phyloP scores from a whole-genome alignment of 1,140 invertebrate genomes.

The Elymnias hypermnestra region DNA sequence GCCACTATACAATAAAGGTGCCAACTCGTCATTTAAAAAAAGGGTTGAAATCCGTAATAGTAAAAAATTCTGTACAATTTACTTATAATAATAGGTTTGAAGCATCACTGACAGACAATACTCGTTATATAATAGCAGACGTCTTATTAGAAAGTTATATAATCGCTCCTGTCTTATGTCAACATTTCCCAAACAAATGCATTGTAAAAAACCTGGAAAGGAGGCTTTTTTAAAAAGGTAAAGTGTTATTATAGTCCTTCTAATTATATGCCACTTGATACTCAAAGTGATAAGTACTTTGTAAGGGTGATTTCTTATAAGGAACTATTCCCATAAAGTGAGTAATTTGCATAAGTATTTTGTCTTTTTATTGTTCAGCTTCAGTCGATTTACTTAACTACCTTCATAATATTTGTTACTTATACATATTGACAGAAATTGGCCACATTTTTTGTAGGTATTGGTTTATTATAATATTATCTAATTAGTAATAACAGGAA shows the following conservation, averaged over 20 bases:
- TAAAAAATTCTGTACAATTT: constrained; percentile 12
- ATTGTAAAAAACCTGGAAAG: neutral
- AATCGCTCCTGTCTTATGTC: constrained; percentile 28
- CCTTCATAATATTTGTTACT: too few species aligned
- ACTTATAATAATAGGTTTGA: constrained; percentile 13
- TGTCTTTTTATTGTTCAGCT: too few species aligned
- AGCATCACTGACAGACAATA: constrained; percentile 24
- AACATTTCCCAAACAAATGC: constrained; percentile 24
- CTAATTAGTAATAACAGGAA: too few species aligned
- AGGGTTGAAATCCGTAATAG: neutral
- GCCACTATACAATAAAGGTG: neutral
- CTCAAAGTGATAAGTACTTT: too few species aligned
- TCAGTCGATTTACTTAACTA: too few species aligned
- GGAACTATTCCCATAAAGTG: too few species aligned
- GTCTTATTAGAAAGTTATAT: constrained; percentile 16
- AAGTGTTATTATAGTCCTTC: neutral
- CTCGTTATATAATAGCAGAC: constrained; percentile 16
- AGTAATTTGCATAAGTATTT: too few species aligned
- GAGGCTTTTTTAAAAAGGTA: neutral
- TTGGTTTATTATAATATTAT: too few species aligned
- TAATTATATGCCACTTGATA: too few species aligned
- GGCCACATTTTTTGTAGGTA: too few species aligned
- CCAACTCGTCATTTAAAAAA: constrained; percentile 25
- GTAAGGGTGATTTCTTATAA: too few species aligned
- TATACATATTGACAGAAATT: too few species aligned